Evolutionary conservation across 2,113 vertebrate genomes (phyloP).

Genomic region (Amia ocellicauda): DNA sequence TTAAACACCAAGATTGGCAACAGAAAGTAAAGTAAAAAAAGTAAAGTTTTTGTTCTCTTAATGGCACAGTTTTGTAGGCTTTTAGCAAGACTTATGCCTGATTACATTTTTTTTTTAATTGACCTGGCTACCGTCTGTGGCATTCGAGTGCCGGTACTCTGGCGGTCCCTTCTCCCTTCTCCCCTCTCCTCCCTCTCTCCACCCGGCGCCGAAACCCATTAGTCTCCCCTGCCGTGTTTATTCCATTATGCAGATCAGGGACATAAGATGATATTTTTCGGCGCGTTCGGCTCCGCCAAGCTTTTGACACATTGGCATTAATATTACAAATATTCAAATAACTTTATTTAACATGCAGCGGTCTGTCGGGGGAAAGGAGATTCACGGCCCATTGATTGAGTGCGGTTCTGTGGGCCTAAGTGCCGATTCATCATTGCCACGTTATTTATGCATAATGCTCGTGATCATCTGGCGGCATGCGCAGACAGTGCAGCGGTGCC

Average conservation of each 20-base stretch:
- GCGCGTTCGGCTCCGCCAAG: constrained; percentile 45
- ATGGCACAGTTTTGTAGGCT: too few relatives aligned
- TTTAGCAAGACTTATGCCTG: too few relatives aligned
- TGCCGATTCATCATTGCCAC: constrained; percentile 64
- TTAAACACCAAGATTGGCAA: too few relatives aligned
- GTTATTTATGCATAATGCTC: constrained; percentile 62
- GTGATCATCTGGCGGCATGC: neutral
- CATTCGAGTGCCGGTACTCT: neutral
- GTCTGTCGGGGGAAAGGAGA: constrained; percentile 48
- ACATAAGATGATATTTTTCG: constrained; percentile 18
- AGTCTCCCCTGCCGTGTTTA: constrained; percentile 2
- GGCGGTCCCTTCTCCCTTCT: neutral
- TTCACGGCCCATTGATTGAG: constrained; percentile 66
- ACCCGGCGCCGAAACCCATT: neutral
- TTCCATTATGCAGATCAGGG: constrained; percentile 10
- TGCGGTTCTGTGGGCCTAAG: constrained; percentile 55
- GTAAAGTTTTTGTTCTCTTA: too few relatives aligned
- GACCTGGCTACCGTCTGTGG: too few relatives aligned
- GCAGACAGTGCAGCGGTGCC: neutral
- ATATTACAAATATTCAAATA: constrained; percentile 76
- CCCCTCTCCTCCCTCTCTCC: neutral
- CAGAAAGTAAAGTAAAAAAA: too few relatives aligned
- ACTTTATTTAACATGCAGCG: constrained; percentile 70
- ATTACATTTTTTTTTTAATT: too few relatives aligned
- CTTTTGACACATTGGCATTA: constrained; percentile 60